Base-by-base conservation (phyloP, 1,140 invertebrate genomes). In the Drosophila neocordata region DNA sequence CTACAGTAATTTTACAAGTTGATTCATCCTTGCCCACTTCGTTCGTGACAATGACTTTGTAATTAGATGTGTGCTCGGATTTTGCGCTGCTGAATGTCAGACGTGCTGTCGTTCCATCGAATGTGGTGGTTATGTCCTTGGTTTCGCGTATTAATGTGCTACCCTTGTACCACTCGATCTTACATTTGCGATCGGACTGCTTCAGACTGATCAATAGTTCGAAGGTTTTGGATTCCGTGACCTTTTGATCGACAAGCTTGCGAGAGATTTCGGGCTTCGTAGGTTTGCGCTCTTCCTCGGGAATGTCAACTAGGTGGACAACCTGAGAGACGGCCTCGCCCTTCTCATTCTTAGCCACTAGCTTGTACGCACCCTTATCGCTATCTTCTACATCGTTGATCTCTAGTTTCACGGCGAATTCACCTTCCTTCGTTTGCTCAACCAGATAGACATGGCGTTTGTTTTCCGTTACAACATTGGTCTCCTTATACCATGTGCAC, bases 291-390 rank as follows among this genome's bases (percentile, higher is more conserved):
- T 91, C 91, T 27, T 91, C 91, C 59, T 95, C 95, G 5, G 95
- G 95, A 78, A 97, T 95, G 79, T 97, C 96, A 37, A 95, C 95
- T 9, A 98, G 95, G 92, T 97, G 95, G 0, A 98, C 96, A 60
- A 95, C 93, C 92, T 97, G 96, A n/a, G 97, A 98, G 27, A 95
- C 95, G 1, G 96, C 96, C 93, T 98, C 97, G 69, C 97, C 97
- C 92, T 98, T 98, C 85, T 98, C 97, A 85, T 98, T 98, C 89
- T 96, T 97, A 6, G 97, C 97, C 0, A 97, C 95, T 67, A 98
- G 92, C 92, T 98, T 98, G 89, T 98, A 98, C 67, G 95, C 94
- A 65, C 97, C 97, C 91, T 97, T 97, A 87, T 98, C 97, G 15
- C 92, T 92, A 73, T 95, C 93, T 59, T 95, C 94, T 37, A 96